Conservation (phyloP, 2,888 invertebrate species). For the Allacma fusca region DNA sequence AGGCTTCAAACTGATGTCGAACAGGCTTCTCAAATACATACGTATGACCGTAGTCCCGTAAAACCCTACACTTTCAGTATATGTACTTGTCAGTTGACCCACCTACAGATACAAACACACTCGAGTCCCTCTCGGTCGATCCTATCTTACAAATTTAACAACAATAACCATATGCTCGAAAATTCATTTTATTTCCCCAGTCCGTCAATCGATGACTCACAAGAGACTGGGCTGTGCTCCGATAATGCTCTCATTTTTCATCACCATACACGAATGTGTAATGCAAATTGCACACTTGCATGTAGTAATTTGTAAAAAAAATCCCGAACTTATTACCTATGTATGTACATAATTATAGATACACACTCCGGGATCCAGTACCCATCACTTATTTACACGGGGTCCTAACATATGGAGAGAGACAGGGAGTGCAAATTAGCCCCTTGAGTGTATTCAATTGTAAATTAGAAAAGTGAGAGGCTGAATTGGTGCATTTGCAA, state of each 20-base stretch:
- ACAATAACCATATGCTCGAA: slow-evolving; percentile 3
- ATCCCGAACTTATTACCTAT: too few species aligned
- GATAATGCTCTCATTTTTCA: too few species aligned
- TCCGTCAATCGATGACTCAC: not conserved
- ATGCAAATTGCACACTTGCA: too few species aligned
- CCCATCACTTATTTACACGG: not conserved
- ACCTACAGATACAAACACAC: too few species aligned
- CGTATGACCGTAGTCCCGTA: not conserved
- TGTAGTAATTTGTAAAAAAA: too few species aligned
- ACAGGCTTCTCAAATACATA: not conserved
- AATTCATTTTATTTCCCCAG: not conserved
- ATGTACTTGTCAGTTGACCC: too few species aligned
- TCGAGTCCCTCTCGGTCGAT: not conserved
- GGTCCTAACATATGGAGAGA: not conserved
- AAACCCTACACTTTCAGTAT: too few species aligned
- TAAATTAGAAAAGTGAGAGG: not conserved
- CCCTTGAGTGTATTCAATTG: slow-evolving; percentile 5
- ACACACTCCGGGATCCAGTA: too few species aligned
- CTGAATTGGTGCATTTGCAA: not conserved
- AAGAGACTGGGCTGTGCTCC: too few species aligned
- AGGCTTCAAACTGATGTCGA: not conserved
- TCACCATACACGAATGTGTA: too few species aligned
- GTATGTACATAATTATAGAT: too few species aligned
- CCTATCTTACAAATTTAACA: not conserved
- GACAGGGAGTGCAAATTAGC: not conserved